Evolutionary conservation across 2,888 invertebrate species (phyloP), one percentile per base, ranked within the genome.

Genomic region (Gandaritis pyraliata): DNA sequence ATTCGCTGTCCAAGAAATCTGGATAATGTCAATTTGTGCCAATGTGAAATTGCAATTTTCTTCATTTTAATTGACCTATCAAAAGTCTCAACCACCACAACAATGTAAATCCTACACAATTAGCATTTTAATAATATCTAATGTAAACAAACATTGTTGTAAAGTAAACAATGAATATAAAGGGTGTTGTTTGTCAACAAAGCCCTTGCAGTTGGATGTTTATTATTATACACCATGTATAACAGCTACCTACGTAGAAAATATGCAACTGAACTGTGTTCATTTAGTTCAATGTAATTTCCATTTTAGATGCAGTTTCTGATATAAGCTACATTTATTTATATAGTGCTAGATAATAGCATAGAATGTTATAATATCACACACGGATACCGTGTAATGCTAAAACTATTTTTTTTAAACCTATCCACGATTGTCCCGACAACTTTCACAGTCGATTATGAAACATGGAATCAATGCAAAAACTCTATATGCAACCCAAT

Each of bases 151-250:
- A 78, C 82, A 81, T 81, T 85, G 86, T 88, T 82, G 77, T 73
- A 68, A 72, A 71, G 72, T 81, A 84, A 81, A 88, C 88, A 90
- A 86, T 81, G 82, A 81, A 79, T 81, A 78, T 81, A 78, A 83
- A 85, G 82, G 84, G 82, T 75, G 70, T 64, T 89, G 82, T 90
- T 90, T 89, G 81, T 83, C 82, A 88, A 90, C 80, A 86, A 55
- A 74, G 81, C 84, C 88, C 88, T 87, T 78, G 65, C 68, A 72
- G 50, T 53, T 73, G 60, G 64, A 69, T 78, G 76, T 77, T 77
- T 76, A 69, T 77, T 76, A 69, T 69, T 66, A 61, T 54, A 68
- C 65, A 66, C 56, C 72, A 66, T 69, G 63, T 68, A 67, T 65
- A 71, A 56, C 62, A 50, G 46, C 66, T 56, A 60, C 55, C 12